These are phyloP conservation scores for Drosophila nigrodunni DNA, from an alignment of 1,140 invertebrate genomes.

Conservation along the genomic window DNA sequence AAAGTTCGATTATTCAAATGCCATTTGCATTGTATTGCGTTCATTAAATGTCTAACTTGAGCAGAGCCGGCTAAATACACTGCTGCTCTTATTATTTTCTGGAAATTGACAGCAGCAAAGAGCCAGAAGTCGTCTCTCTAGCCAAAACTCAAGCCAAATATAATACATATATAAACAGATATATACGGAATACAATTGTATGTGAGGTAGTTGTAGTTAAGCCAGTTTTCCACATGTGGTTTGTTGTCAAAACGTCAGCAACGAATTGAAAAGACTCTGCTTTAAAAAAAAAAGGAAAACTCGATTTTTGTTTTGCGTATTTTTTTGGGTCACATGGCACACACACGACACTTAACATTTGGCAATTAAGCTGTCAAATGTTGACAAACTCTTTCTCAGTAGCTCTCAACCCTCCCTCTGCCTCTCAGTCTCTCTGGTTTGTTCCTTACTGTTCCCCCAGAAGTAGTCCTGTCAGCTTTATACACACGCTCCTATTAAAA, in stretches of 20 bases:
- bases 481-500: slow-evolving; percentile 28
- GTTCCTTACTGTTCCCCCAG: not conserved
- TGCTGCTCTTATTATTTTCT: slow-evolving; percentile 10
- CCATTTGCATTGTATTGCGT: slow-evolving; percentile 39
- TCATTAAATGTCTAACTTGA: slow-evolving; percentile 48
- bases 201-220: not conserved
- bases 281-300: slow-evolving; percentile 8
- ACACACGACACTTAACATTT: slow-evolving; percentile 47
- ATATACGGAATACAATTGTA: not conserved
- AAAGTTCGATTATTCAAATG: slow-evolving; percentile 56
- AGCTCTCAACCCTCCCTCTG: not conserved
- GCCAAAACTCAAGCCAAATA: not conserved
- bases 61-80: slow-evolving; percentile 1
- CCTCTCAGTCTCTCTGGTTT: not conserved
- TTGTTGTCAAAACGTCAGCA: slow-evolving; percentile 24
- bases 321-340: slow-evolving; percentile 48
- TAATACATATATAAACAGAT: not conserved
- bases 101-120: slow-evolving; percentile 5
- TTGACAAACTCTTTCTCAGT: slow-evolving; percentile 13
- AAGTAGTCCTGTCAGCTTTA: slow-evolving; percentile 20
- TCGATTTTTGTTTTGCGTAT: slow-evolving; percentile 22
- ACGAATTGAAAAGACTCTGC: slow-evolving; percentile 6
- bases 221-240: not conserved
- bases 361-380: slow-evolving; percentile 61
- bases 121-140: not conserved